Evolutionary conservation across 2,888 invertebrate species (phyloP).

Genomic region (Eupeodes latifasciatus): DNA sequence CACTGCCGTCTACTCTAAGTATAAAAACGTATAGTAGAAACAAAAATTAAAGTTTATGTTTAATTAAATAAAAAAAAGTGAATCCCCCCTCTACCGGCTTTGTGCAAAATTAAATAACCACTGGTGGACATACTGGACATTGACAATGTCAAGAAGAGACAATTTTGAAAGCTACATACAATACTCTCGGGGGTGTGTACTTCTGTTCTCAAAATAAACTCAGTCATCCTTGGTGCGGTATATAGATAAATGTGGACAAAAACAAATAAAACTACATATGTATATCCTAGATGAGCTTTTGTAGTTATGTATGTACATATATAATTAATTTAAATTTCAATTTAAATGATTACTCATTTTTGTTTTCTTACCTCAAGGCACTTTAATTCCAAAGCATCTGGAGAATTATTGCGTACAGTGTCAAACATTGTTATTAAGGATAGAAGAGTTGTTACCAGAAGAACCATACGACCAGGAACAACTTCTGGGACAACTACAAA

Average conservation of each 20-base stretch:
- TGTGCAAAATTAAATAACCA: slow-evolving; percentile 16
- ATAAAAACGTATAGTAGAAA: not conserved
- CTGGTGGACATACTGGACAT: not conserved
- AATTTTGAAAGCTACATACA: slow-evolving; percentile 22
- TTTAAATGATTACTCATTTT: slow-evolving; percentile 64
- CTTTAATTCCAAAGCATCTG: slow-evolving; percentile 87
- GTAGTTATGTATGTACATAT: too few relatives aligned
- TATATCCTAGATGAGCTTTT: too few relatives aligned
- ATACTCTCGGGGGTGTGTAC: slow-evolving; percentile 2
- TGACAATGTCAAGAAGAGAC: slow-evolving; percentile 38
- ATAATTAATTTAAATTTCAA: slow-evolving; percentile 43
- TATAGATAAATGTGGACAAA: slow-evolving; percentile 12
- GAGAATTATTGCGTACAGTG: slow-evolving; percentile 88
- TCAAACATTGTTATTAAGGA: slow-evolving; percentile 89
- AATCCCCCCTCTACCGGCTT: not conserved
- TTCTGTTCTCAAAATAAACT: slow-evolving; percentile 54
- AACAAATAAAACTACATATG: not conserved
- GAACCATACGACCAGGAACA: slow-evolving; percentile 87
- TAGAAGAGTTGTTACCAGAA: slow-evolving; percentile 87
- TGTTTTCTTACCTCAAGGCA: slow-evolving; percentile 85
- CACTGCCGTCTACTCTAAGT: slow-evolving; percentile 8
- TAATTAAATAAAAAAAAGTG: slow-evolving; percentile 61
- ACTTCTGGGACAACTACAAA: slow-evolving; percentile 88
- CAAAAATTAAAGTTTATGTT: slow-evolving; percentile 48
- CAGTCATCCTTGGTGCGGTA: slow-evolving; percentile 47